A percentile compares a stretch with the other conserved stretches of the same genome.
Evolutionary conservation across 2,888 invertebrate species (phyloP).

Genomic region (Drosophila pseudotalamancana): DNA sequence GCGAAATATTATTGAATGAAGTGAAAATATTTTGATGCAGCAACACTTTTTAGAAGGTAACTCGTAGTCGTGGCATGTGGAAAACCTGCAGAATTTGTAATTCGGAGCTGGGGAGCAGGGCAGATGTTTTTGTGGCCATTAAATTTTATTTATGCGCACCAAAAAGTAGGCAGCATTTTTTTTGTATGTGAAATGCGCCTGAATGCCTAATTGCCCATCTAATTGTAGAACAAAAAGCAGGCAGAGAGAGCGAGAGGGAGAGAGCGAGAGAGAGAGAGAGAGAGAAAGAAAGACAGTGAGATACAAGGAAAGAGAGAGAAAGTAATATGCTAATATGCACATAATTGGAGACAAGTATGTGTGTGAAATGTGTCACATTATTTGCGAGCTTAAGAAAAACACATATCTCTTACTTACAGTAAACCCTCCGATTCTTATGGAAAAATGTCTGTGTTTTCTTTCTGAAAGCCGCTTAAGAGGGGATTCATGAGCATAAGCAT

Average conservation of each 20-base stretch:
- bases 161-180: slow-evolving; percentile 45
- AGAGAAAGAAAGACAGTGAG: neutral
- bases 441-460: neutral
- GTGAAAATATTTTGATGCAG: too few relatives aligned
- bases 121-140: slow-evolving; percentile 66
- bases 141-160: slow-evolving; percentile 66
- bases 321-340: slow-evolving; percentile 35
- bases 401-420: slow-evolving; percentile 5
- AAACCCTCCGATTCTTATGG: slow-evolving; percentile 10
- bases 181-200: slow-evolving; percentile 29
- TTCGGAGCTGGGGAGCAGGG: slow-evolving; percentile 31
- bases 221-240: slow-evolving; percentile 40
- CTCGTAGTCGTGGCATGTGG: neutral
- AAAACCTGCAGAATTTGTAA: slow-evolving; percentile 23
- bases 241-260: neutral
- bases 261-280: neutral
- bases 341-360: slow-evolving; percentile 37
- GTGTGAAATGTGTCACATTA: slow-evolving; percentile 29
- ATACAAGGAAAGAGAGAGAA: too few relatives aligned
- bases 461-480: neutral
- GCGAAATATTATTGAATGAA: too few relatives aligned
- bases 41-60: slow-evolving; percentile 15
- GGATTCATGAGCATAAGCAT: slow-evolving; percentile 11
- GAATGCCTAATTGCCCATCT: slow-evolving; percentile 56
- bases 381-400: slow-evolving; percentile 5